phyloP scores from a whole-genome alignment of 2,888 invertebrate species.

The Notocelia uddmanniana region DNA sequence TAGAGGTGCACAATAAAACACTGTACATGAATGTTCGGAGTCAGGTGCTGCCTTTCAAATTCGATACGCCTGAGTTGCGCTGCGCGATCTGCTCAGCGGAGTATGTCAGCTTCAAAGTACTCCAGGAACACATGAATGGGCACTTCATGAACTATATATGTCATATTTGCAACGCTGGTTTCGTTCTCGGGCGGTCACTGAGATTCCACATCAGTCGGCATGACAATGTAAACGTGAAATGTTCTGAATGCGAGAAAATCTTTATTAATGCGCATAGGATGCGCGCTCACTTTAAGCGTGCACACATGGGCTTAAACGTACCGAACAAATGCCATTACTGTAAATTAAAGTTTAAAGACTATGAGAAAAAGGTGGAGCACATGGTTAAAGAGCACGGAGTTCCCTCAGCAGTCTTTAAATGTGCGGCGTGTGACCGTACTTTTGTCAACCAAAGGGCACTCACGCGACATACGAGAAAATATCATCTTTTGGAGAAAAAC shows the following conservation, averaged over 20 bases:
- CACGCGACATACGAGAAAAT: conserved; percentile 64
- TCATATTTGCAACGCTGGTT: conserved; percentile 61
- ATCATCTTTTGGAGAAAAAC: conserved; percentile 71
- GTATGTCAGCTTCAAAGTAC: conserved; percentile 63
- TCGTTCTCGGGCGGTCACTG: conserved; percentile 59
- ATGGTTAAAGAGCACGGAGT: conserved; percentile 66
- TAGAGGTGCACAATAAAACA: conserved; percentile 54
- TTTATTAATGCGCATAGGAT: conserved; percentile 54
- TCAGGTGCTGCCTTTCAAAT: conserved; percentile 70
- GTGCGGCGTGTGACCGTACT: conserved; percentile 66
- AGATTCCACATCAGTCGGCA: conserved; percentile 61
- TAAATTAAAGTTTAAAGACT: conserved; percentile 62
- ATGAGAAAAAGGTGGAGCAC: conserved; percentile 66
- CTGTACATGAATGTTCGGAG: conserved; percentile 61
- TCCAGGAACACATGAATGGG: conserved; percentile 71
- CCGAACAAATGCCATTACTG: conserved; percentile 64
- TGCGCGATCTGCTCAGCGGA: conserved; percentile 63
- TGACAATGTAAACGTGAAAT: conserved; percentile 62
- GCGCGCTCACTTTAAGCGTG: conserved; percentile 52
- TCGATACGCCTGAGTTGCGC: conserved; percentile 61
- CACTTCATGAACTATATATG: conserved; percentile 69
- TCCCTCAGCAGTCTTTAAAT: conserved; percentile 59
- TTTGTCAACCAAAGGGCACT: conserved; percentile 63
- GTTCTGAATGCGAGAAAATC: conserved; percentile 62
- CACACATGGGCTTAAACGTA: conserved; percentile 52